phyloP scores from a whole-genome alignment of 2,113 vertebrate species.

The Gallinago undulata region DNA sequence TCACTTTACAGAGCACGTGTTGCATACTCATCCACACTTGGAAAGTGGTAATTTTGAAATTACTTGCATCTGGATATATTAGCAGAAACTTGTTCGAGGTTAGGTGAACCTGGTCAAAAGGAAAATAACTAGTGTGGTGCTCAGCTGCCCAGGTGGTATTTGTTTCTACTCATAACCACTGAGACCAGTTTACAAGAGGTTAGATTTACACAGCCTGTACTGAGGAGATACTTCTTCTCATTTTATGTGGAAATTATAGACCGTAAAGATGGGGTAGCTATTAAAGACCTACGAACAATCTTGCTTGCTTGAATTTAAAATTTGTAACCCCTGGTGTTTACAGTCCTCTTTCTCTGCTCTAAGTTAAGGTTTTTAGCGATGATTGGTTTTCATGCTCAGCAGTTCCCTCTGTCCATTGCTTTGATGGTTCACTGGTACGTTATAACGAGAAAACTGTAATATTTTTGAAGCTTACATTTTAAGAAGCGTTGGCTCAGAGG shows the following conservation, averaged over 20 bases:
- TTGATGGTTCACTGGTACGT: not conserved
- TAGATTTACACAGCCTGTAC: not conserved
- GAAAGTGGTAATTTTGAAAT: not conserved
- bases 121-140: not conserved
- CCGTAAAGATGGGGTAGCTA: not conserved
- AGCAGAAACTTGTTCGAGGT: not conserved
- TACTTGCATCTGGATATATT: not conserved
- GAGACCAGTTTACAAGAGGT: not conserved
- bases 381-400: not conserved
- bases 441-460: not conserved
- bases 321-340: not conserved
- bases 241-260: not conserved
- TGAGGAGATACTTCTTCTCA: not conserved
- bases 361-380: not conserved
- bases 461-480: not conserved
- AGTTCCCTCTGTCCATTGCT: not conserved
- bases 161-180: not conserved
- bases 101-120: not conserved
- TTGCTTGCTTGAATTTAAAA: not conserved
- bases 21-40: not conserved
- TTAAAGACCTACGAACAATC: not conserved
- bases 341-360: not conserved
- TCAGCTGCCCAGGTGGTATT: not conserved
- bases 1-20: fast-evolving
- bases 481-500: not conserved